Base-by-base conservation (phyloP, 1,140 invertebrate genomes). In the Drosophila watanabei region DNA sequence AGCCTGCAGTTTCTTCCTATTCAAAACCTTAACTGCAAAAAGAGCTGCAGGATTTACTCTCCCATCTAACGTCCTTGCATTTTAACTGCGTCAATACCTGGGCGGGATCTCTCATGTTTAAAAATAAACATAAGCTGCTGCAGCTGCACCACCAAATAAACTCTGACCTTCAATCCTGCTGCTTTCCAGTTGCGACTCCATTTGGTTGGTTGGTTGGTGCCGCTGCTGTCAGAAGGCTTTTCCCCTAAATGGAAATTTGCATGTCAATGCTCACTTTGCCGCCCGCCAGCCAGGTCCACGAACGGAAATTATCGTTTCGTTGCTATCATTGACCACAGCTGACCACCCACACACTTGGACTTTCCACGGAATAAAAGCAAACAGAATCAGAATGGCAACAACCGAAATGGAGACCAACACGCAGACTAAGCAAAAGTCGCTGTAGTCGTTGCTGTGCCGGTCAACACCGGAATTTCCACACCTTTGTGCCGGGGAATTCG, bases 211-310 rank as follows among this genome's bases (percentile, higher is more conserved):
- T 28, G 24, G 24, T 24, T 24, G 24, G 24, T 24, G 24, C 24
- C 16, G 46, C 46, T 79, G 82, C 68, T 54, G 56, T 52, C 68
- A 70, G 77, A 86, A 79, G 68, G 79, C 79, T 87, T 84, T 78
- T 57, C 49, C 71, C 69, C 72, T 89, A 89, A 89, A 80, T 89
- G 75, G 48, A 80, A 82, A 89, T 90, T 89, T 82, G 87, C 86
- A 89, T 89, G 86, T 90, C 72, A 69, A 63, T 48, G 61, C 49
- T 64, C 82, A 86, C 63, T 89, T 86, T 90, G 75, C 59, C 28
- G 70, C 62, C 48, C 46, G 14, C 64, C 61, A 69, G 18, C 61
- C 64, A 58, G 24, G 41, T 59, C 37, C 63, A 56, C 60, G 51
- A 61, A 75, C 69, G 65, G 73, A 90, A 89, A 85, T 90, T 85